These are phyloP conservation scores for Stercorarius parasiticus DNA, from an alignment of 2,113 vertebrate species.

Conservation along the genomic window DNA sequence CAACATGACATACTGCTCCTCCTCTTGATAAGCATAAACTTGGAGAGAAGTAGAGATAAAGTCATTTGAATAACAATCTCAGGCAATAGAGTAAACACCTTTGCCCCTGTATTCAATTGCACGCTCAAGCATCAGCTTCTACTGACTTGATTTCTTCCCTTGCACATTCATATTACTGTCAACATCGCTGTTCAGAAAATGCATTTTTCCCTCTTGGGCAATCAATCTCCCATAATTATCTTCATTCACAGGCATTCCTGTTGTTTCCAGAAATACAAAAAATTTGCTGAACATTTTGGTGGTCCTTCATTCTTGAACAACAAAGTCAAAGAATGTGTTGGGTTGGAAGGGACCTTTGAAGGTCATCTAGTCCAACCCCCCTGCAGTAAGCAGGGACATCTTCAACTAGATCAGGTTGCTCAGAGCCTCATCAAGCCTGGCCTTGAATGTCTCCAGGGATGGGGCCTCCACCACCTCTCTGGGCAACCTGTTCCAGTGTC, in stretches of 20 bases:
- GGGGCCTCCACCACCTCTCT: too few species aligned
- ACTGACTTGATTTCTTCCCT: background rate
- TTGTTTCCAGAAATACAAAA: background rate
- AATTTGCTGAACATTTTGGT: background rate
- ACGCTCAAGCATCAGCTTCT: background rate
- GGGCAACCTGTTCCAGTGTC: too few species aligned
- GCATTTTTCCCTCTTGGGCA: background rate
- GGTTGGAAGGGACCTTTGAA: too few species aligned
- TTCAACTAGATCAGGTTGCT: too few species aligned
- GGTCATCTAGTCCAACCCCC: too few species aligned
- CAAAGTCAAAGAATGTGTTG: background rate
- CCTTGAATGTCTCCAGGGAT: too few species aligned
- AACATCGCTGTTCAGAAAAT: background rate
- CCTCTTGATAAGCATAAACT: background rate
- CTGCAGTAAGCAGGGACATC: too few species aligned
- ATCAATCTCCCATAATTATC: background rate
- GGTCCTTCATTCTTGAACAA: background rate
- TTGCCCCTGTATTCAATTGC: background rate
- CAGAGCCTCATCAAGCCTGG: too few species aligned
- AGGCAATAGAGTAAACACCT: background rate
- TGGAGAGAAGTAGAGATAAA: background rate
- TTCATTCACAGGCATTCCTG: background rate
- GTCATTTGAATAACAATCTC: background rate
- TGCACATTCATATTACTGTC: background rate
- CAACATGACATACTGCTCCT: background rate